Evolutionary conservation across 2,888 invertebrate species (phyloP), one percentile per base, ranked within the genome.

Genomic region (Phasia obesa): DNA sequence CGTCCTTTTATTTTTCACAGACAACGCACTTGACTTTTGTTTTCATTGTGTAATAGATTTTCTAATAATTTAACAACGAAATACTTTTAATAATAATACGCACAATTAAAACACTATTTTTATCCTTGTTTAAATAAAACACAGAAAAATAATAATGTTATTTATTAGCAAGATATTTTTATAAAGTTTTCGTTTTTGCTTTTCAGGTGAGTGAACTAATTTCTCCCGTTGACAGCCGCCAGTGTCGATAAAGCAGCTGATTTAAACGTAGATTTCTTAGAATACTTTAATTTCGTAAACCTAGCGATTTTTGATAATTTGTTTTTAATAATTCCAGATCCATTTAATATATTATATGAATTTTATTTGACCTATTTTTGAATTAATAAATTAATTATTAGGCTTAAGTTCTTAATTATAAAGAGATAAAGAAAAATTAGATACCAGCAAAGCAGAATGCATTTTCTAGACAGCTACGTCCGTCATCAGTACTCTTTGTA

Each of bases 131-230:
- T 78, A 38, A 55, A 47, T 64, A 42, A 71, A 57, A 65, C 27
- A 38, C 38, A 19, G 11, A 7, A 62, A 69, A 64, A 59, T 57
- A 55, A 57, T 74, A 62, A 60, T 71, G 27, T 31, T 73, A 53
- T 53, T 42, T 77, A 74, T 64, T 59, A 31, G 73, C 27, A 69
- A 77, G 51, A 60, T 53, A 59, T 51, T 65, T 78, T 71, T 31
- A 64, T 31, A 31, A 49, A 57, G 60, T 59, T 70, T 73, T 67
- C 53, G 49, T 75, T 65, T 67, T 55, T 70, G 49, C 57, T 64
- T 70, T 81, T 81, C 75, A 81, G 75, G 81, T 75, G 75, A 81
- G 81, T 81, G 81, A 81, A 75, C 75, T 81, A 81, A 75, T 81
- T 81, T 80, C 74, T 74, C 74, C 53, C 80, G 42, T 70, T 80